phyloP scores from a whole-genome alignment of 1,140 invertebrate species.

The Drosophila auraria region DNA sequence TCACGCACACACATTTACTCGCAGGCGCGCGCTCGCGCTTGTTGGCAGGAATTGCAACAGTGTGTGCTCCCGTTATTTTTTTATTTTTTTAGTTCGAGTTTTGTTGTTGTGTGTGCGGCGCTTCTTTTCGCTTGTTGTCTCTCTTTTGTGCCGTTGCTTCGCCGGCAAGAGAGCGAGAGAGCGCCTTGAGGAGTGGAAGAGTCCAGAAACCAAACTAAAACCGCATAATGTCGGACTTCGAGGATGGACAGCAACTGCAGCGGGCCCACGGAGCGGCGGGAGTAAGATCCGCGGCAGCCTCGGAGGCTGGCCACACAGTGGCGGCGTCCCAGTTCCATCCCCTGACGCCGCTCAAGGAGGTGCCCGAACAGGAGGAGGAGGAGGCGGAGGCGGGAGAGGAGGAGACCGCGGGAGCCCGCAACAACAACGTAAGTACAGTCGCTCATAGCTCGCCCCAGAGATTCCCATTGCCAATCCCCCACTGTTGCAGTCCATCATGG shows the following conservation, averaged over 20 bases:
- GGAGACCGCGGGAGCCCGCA: conserved; percentile 33
- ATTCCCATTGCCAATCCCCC: neutral
- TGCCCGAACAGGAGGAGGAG: conserved; percentile 15
- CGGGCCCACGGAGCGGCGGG: conserved; percentile 1
- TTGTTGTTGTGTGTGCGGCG: conserved; percentile 43
- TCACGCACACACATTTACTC: conserved; percentile 13
- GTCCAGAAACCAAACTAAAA: conserved; percentile 34
- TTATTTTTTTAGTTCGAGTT: conserved; percentile 40
- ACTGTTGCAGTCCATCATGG: conserved; percentile 72
- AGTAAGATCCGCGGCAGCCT: conserved; percentile 6
- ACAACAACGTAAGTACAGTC: conserved; percentile 61
- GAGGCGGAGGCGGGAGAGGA: conserved; percentile 25
- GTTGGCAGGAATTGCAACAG: conserved; percentile 60
- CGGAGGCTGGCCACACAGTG: neutral
- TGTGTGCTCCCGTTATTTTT: conserved; percentile 51
- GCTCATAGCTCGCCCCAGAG: neutral
- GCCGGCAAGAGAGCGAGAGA: conserved; percentile 44
- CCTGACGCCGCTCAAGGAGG: conserved; percentile 35
- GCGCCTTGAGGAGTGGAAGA: neutral
- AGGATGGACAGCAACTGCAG: conserved; percentile 53
- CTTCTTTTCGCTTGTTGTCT: conserved; percentile 44
- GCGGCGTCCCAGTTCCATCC: conserved; percentile 18
- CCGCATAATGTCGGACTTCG: conserved; percentile 63
- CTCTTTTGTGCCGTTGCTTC: conserved; percentile 37
- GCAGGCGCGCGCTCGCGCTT: conserved; percentile 17